Base-by-base conservation (phyloP, 2,888 invertebrate genomes). In the Bhutanitis thaidina region DNA sequence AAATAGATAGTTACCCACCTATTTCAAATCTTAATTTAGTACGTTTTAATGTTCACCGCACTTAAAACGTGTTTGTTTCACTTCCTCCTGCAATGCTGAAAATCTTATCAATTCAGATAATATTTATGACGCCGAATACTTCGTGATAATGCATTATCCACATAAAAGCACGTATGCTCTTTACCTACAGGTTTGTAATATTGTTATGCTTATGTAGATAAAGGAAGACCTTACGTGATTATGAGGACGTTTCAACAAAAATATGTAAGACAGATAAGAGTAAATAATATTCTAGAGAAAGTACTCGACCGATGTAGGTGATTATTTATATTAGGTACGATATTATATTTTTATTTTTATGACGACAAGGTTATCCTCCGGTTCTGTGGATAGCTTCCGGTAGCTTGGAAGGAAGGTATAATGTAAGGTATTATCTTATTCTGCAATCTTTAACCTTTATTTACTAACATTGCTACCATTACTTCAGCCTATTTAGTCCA, bases 41-140 rank as follows among this genome's bases (percentile, higher is more conserved):
- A 3, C n/a, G n/a, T 30, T n/a, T 30, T 30, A 30, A n/a, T n/a
- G 9, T 30, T 30, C 20, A 20, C 20, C 20, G 20, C 5, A 66
- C 71, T 76, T 69, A 73, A 70, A 67, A 77, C 77, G 76, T 77
- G 79, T 77, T 71, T 68, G 71, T 68, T 62, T 57, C 60, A 60
- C 58, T 71, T 69, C 68, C 65, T 71, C 64, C 65, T 62, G 63
- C 58, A 64, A 58, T 64, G 64, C 65, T 66, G 63, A 69, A 73
- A 81, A 73, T 70, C 71, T 83, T 83, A 85, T 85, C 85, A 67
- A 44, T 63, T 59, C 56, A 77, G 79, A 83, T 80, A 80, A 71
- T 62, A 55, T 59, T 57, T 59, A 61, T 81, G 79, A 82, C 83
- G 80, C 72, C 67, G 58, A 60, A 59, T 55, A 49, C 52, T 69